These are phyloP conservation scores for Mixornis gularis DNA, from an alignment of 2,113 vertebrate genomes.

Conservation along the genomic window DNA sequence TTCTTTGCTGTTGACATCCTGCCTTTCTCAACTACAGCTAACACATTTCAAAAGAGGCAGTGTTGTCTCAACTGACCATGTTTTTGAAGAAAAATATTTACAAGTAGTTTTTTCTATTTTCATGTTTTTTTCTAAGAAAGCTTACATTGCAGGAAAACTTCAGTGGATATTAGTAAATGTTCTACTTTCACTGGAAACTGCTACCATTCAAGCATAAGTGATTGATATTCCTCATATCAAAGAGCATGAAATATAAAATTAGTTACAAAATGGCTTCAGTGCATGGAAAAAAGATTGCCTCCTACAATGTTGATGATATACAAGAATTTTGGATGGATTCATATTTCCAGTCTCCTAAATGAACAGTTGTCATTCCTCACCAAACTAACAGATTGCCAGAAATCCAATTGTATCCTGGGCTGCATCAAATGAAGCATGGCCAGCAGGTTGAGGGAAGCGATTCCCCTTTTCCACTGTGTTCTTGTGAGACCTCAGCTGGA, in stretches of 20 bases:
- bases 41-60: not conserved
- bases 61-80: not conserved
- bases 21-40: not conserved
- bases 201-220: conserved; percentile 24
- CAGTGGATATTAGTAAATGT: not conserved
- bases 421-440: not conserved
- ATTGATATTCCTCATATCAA: conserved; percentile 26
- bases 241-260: conserved; percentile 11
- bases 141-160: not conserved
- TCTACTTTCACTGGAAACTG: not conserved
- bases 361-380: not conserved
- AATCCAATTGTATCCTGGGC: not conserved
- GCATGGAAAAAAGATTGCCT: not conserved
- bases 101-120: not conserved
- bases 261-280: not conserved
- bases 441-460: not conserved
- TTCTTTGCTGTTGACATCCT: not conserved
- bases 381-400: not conserved
- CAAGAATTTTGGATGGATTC: not conserved
- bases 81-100: not conserved
- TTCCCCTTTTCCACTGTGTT: not conserved
- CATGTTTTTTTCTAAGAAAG: not conserved
- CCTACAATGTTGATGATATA: not conserved
- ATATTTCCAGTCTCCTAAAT: not conserved
- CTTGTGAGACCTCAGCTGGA: not conserved